phyloP scores from a whole-genome alignment of 2,113 vertebrate genomes.

The Ictalurus punctatus region DNA sequence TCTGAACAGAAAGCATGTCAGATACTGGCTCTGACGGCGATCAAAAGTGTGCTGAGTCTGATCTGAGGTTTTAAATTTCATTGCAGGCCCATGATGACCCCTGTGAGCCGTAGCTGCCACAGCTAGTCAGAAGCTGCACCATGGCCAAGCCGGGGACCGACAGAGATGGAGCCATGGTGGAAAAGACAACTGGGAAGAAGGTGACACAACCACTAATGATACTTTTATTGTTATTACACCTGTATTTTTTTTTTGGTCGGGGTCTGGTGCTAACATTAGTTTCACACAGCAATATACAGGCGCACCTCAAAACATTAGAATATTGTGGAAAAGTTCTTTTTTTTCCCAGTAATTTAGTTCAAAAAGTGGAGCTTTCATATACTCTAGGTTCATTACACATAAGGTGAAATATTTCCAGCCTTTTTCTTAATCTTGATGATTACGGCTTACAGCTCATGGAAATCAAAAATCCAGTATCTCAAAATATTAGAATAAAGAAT shows the following conservation, averaged over 20 bases:
- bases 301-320: no score
- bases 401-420: no score
- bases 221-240: no score
- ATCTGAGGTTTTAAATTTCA: conserved; percentile 52
- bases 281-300: neutral
- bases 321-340: neutral
- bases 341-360: neutral
- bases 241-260: no score
- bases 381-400: no score
- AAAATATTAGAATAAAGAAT: no score
- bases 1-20: no score
- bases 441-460: no score
- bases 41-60: neutral
- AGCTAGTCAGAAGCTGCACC: conserved; percentile 89
- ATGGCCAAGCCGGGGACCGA: conserved; percentile 98
- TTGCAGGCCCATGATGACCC: conserved; percentile 70
- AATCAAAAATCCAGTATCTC: no score
- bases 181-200: conserved; percentile 95
- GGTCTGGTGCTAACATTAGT: no score
- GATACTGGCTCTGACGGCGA: neutral
- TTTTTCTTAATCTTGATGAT: no score
- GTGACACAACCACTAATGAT: conserved; percentile 63
- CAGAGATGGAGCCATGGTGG: conserved; percentile 96
- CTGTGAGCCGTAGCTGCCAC: conserved; percentile 75
- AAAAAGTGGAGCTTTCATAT: no score